Conservation (phyloP, 92 coral and sea anemone species). For the Phymanthus crucifer region DNA sequence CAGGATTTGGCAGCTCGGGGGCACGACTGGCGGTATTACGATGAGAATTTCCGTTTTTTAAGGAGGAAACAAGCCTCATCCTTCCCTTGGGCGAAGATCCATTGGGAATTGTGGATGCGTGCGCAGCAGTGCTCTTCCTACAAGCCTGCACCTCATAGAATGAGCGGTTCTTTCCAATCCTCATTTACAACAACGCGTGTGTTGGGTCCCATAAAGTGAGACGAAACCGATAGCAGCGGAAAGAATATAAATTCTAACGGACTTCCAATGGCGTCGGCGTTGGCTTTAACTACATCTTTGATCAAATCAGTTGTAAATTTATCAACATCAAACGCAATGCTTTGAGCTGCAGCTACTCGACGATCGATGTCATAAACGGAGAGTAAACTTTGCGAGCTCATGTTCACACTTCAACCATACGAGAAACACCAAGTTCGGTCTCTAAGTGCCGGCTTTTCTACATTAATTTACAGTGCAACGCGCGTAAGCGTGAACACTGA, state of each 20-base stretch:
- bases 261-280: conserved; percentile 62
- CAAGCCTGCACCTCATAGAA: too few relatives aligned
- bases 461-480: too few relatives aligned
- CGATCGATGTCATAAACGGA: conserved; percentile 33
- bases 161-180: conserved; percentile 54
- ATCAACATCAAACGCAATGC: conserved; percentile 21
- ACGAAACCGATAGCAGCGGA: conserved; percentile 52
- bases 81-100: too few relatives aligned
- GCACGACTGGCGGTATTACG: too few relatives aligned
- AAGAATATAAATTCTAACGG: conserved; percentile 53
- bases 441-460: too few relatives aligned
- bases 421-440: too few relatives aligned
- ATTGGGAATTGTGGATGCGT: too few relatives aligned
- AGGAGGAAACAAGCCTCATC: too few relatives aligned
- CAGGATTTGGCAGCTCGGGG: too few relatives aligned
- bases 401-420: background rate
- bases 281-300: conserved; percentile 43
- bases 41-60: too few relatives aligned
- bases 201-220: conserved; percentile 56
- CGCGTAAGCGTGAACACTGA: too few relatives aligned
- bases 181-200: conserved; percentile 47
- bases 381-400: background rate
- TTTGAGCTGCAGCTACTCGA: conserved; percentile 47
- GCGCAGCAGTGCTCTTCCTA: too few relatives aligned
- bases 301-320: conserved; percentile 21